These are phyloP conservation scores for Botia almorhae DNA, from an alignment of 2,797 vertebrate genomes.

Conservation along the genomic window DNA sequence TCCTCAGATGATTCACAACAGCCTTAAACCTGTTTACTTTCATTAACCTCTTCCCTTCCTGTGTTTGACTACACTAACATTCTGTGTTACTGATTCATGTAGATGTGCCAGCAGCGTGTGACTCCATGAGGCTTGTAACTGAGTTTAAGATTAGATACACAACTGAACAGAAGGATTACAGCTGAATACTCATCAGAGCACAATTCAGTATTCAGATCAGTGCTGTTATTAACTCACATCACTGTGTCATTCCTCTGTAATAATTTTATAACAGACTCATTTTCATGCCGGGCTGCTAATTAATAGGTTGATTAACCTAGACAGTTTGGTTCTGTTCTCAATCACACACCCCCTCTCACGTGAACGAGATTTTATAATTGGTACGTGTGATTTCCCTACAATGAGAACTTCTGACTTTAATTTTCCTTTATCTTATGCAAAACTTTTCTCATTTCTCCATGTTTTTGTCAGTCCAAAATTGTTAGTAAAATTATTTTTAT, in stretches of 20 bases:
- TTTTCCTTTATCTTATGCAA: constrained; percentile 18
- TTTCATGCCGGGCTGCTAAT: constrained; percentile 16
- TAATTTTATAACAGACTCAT: constrained; percentile 23
- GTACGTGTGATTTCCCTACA: constrained; percentile 25
- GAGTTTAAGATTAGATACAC: constrained; percentile 13
- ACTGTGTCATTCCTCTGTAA: background rate
- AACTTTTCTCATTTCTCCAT: constrained; percentile 14
- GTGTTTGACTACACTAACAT: constrained; percentile 31
- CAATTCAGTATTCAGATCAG: constrained; percentile 35
- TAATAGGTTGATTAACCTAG: background rate
- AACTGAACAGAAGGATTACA: constrained; percentile 9
- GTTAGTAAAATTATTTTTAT: background rate
- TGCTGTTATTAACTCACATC: background rate
- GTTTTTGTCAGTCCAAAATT: background rate
- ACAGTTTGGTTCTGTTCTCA: background rate
- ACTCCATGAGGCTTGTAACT: constrained; percentile 1
- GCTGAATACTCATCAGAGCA: constrained; percentile 19
- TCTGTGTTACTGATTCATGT: constrained; percentile 13
- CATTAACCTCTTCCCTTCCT: constrained; percentile 9
- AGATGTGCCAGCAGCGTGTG: constrained; percentile 5
- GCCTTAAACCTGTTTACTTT: constrained; percentile 8
- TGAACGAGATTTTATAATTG: constrained; percentile 37
- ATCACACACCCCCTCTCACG: background rate
- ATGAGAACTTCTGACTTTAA: constrained; percentile 24
- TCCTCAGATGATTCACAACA: constrained; percentile 35